A percentile compares a stretch with the other conserved stretches of the same genome.
Evolutionary conservation across 2,888 invertebrate species (phyloP).

Genomic region (Mongoloraphidia duomilia): DNA sequence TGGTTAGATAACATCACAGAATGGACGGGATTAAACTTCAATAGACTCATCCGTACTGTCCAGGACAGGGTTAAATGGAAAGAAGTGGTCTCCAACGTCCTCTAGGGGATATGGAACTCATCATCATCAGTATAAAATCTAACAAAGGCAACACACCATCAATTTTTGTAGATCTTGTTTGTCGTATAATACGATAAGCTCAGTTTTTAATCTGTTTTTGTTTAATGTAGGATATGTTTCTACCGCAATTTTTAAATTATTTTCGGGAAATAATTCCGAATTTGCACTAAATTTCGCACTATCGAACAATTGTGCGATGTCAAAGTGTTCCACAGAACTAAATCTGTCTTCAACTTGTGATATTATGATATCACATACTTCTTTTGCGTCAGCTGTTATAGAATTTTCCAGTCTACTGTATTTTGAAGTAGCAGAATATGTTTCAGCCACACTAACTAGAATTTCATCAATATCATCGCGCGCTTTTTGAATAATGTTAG

Average conservation of each 20-base stretch:
- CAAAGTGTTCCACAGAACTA: constrained; percentile 16
- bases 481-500: not conserved
- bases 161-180: constrained; percentile 15
- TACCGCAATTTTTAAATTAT: constrained; percentile 9
- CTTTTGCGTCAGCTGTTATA: constrained; percentile 11
- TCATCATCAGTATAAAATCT: constrained; percentile 13
- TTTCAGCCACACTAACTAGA: no score
- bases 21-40: no score
- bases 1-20: no score
- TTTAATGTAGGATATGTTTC: constrained; percentile 13
- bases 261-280: constrained; percentile 12
- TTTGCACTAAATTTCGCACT: constrained; percentile 13
- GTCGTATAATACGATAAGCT: constrained; percentile 16
- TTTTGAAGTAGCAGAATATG: not conserved
- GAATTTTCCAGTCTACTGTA: not conserved
- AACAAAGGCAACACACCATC: constrained; percentile 10
- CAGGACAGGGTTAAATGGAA: no score
- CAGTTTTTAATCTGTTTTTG: constrained; percentile 16
- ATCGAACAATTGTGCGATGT: constrained; percentile 16
- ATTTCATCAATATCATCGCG: constrained; percentile 2
- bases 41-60: no score
- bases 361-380: constrained; percentile 19
- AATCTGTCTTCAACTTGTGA: constrained; percentile 16
- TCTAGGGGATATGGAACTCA: no score
- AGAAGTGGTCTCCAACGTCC: no score